phyloP scores from a whole-genome alignment of 2,113 vertebrate species.

The Perca schrenkii region DNA sequence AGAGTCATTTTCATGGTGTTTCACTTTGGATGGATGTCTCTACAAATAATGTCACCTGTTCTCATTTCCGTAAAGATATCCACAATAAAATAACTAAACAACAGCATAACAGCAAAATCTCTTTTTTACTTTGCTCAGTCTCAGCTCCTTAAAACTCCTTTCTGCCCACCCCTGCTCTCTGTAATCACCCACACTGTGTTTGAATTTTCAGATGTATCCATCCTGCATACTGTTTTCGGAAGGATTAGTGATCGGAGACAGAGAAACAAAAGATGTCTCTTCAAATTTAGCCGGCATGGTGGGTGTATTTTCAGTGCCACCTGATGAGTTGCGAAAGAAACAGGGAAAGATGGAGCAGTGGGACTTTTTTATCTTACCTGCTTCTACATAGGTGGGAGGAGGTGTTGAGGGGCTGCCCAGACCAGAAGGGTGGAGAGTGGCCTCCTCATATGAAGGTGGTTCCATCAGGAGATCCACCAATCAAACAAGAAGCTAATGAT shows the following conservation, averaged over 20 bases:
- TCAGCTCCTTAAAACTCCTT: neutral
- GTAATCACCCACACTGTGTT: neutral
- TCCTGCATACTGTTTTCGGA: neutral
- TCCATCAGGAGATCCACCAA: constrained; percentile 64
- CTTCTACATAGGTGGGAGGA: constrained; percentile 72
- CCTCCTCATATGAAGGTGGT: constrained; percentile 72
- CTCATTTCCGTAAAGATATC: too few relatives aligned
- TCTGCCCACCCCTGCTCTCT: neutral
- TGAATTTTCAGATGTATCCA: neutral
- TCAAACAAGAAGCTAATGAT: constrained; percentile 33
- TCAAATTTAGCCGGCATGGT: neutral
- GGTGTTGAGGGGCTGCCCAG: constrained; percentile 28
- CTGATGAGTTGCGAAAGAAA: neutral
- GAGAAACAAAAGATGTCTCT: neutral
- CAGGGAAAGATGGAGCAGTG: neutral
- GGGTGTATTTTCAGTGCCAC: neutral
- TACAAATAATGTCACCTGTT: too few relatives aligned
- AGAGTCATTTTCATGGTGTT: too few relatives aligned
- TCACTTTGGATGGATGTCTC: too few relatives aligned
- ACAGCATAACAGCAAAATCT: neutral
- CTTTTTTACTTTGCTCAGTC: neutral
- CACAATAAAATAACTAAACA: neutral
- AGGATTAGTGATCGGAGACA: neutral
- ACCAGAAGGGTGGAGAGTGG: constrained; percentile 27
- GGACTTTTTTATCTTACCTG: constrained; percentile 43